These are phyloP conservation scores for Epinotia ramella DNA, from an alignment of 2,888 invertebrate species.

Conservation along the genomic window DNA sequence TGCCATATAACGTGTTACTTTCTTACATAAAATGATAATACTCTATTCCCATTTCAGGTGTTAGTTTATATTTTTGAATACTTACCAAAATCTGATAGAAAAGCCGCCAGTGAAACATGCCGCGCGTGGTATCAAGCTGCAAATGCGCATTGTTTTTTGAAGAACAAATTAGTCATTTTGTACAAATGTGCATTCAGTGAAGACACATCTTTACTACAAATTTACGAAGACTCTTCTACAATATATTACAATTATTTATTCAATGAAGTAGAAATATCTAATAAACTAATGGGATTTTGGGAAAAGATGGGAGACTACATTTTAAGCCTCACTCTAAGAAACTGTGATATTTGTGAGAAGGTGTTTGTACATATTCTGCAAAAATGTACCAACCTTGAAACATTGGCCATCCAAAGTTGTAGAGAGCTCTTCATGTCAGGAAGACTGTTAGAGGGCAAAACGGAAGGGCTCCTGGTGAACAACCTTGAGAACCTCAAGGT, in stretches of 20 bases:
- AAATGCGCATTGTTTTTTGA: conserved; percentile 85
- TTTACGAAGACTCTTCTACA: conserved; percentile 73
- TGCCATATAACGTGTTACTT: not conserved
- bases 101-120: conserved; percentile 87
- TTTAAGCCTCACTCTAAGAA: conserved; percentile 82
- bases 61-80: conserved; percentile 87
- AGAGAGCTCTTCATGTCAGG: conserved; percentile 91
- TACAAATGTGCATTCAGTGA: conserved; percentile 75
- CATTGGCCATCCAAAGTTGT: conserved; percentile 87
- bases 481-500: conserved; percentile 82
- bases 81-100: conserved; percentile 87
- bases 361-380: conserved; percentile 86
- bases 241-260: conserved; percentile 82
- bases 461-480: conserved; percentile 79
- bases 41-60: conserved; percentile 79
- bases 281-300: conserved; percentile 83
- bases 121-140: conserved; percentile 88
- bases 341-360: conserved; percentile 87
- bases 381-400: conserved; percentile 83
- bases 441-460: conserved; percentile 86
- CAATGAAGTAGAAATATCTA: conserved; percentile 83
- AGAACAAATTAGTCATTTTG: conserved; percentile 81
- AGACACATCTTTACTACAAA: conserved; percentile 69
- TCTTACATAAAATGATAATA: not conserved
- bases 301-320: conserved; percentile 84